These are phyloP conservation scores for Percopsis transmontana DNA, from an alignment of 2,113 vertebrate species.

Conservation along the genomic window DNA sequence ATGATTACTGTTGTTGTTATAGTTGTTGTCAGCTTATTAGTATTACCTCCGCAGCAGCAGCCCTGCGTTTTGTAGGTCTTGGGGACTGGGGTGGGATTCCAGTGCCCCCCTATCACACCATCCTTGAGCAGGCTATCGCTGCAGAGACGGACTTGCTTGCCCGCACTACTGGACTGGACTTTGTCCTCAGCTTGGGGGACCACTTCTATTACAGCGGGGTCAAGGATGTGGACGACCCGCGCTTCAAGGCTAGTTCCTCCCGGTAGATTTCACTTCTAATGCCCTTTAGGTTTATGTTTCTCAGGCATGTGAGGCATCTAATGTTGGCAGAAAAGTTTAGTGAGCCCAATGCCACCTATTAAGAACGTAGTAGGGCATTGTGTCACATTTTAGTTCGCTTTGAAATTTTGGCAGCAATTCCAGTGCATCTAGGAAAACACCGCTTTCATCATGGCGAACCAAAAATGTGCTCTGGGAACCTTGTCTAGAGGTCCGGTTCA, in stretches of 20 bases:
- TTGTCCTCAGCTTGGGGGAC: constrained; percentile 74
- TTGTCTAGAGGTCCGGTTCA: no score
- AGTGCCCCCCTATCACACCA: constrained; percentile 56
- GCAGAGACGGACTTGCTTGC: constrained; percentile 51
- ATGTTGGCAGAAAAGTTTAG: no score
- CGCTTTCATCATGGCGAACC: no score
- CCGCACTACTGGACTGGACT: constrained; percentile 55
- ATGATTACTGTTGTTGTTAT: not conserved
- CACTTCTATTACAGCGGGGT: constrained; percentile 73
- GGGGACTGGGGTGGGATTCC: constrained; percentile 75
- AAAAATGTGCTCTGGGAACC: no score
- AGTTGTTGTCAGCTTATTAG: constrained; percentile 3
- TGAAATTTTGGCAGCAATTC: no score
- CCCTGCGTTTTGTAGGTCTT: constrained; percentile 62
- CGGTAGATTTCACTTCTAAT: not conserved
- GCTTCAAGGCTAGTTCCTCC: constrained; percentile 67
- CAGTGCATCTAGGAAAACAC: no score
- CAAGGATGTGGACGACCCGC: constrained; percentile 59
- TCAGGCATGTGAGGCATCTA: no score
- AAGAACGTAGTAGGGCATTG: no score
- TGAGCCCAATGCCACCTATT: no score
- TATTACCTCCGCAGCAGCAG: constrained; percentile 42
- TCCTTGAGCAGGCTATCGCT: constrained; percentile 58
- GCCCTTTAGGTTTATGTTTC: no score
- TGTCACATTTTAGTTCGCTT: no score